These are phyloP conservation scores for Cisticola juncidis DNA, from an alignment of 2,113 vertebrate species.

Conservation along the genomic window DNA sequence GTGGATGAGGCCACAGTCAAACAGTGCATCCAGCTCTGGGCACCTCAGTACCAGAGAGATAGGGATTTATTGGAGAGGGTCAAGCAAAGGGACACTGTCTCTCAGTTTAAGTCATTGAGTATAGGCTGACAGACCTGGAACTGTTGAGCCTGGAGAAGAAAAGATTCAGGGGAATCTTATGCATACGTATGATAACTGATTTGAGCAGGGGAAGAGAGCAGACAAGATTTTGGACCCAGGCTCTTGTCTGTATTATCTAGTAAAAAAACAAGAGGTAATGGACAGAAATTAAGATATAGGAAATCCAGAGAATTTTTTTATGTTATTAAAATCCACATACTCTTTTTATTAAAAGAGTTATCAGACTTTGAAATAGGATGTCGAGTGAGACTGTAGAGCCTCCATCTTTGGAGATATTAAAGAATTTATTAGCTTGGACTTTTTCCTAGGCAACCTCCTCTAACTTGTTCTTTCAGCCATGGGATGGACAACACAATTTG, in stretches of 20 bases:
- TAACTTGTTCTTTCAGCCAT: background rate
- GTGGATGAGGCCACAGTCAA: background rate
- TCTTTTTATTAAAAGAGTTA: background rate
- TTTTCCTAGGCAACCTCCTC: background rate
- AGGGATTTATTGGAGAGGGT: background rate
- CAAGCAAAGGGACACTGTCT: background rate
- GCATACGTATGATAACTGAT: background rate
- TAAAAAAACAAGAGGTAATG: background rate
- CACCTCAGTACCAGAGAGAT: background rate
- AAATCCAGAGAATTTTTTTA: background rate
- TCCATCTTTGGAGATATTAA: background rate
- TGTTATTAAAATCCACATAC: rapidly evolving
- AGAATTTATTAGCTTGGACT: background rate
- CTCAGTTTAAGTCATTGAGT: background rate
- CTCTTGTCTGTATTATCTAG: background rate
- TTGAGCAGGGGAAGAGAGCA: background rate
- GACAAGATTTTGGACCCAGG: background rate
- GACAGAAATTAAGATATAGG: background rate
- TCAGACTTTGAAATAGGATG: background rate
- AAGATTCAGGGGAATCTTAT: background rate
- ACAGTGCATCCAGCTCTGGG: background rate
- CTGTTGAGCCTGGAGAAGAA: background rate
- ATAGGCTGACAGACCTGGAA: background rate
- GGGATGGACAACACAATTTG: rapidly evolving
- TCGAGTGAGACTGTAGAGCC: background rate